Evolutionary conservation across 1,140 invertebrate genomes (phyloP), one percentile per base, ranked within the genome.

Genomic region (Probaryconus sp.): DNA sequence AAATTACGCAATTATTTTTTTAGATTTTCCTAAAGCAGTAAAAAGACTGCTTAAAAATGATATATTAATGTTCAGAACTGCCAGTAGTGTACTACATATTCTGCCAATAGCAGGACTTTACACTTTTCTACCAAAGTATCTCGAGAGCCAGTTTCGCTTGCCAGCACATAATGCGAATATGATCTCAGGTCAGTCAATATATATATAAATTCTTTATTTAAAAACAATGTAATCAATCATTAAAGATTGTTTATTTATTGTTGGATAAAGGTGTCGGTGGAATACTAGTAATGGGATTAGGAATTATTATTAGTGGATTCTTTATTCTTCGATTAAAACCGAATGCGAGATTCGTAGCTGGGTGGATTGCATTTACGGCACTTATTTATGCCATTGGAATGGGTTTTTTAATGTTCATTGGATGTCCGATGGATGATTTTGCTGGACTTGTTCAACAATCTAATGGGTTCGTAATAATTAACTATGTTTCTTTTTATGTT

Each of bases 91-190:
- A 10, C 89, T 98, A 5, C 95, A 97, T 81, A 91, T 97, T 76
- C 89, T 97, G 79, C 96, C 95, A 30, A 96, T 97, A 72, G 94
- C 95, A 53, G 96, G 96, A 2, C 89, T 97, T 5, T 97, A 97
- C 86, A 96, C 95, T 31, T 98, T 97, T 87, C 89, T 97, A 76
- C 96, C 96, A 40, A 98, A 98, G 86, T 98, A 97, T 85, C 87
- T 98, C 69, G 96, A 97, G 89, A 94, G 93, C 38, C 95, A 97
- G 89, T 98, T 97, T 88, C 90, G 94, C 63, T 87, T 97, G 77
- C 92, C 95, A 9, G 94, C 96, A 37, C 93, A 95, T 83, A 92
- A 94, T 79, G 96, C 96, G 26, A 97, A 96, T 81, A 93, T 97
- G 90, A 93, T 97, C 78, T 94, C 96, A 87, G 96, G 94, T 89